A percentile compares a stretch with the other conserved stretches of the same genome.
phyloP scores from a whole-genome alignment of 1,140 invertebrate species.

The Pollicipes pollicipes region DNA sequence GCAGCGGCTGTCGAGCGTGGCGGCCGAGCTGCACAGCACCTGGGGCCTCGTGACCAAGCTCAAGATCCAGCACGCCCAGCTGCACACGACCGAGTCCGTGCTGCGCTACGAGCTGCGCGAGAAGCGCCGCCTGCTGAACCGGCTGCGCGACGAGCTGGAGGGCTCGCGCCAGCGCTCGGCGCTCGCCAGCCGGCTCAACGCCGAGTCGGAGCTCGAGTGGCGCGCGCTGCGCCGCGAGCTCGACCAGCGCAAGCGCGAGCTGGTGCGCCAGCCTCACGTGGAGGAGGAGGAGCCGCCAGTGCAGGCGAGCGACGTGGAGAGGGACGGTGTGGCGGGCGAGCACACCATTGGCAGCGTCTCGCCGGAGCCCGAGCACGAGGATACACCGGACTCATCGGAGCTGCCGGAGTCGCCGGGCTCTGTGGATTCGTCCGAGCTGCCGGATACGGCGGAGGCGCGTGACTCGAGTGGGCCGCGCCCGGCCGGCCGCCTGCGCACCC shows the following conservation, averaged over 20 bases:
- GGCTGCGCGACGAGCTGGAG: conserved; percentile 64
- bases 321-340: conserved; percentile 10
- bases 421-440: conserved; percentile 16
- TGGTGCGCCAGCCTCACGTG: conserved; percentile 11
- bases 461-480: conserved; percentile 21
- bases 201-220: conserved; percentile 66
- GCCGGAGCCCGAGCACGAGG: conserved; percentile 16
- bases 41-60: conserved; percentile 68
- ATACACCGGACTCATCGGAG: conserved; percentile 14
- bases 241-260: conserved; percentile 34
- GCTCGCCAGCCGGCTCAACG: conserved; percentile 60
- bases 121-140: conserved; percentile 61
- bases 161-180: conserved; percentile 71
- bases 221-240: conserved; percentile 59
- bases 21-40: conserved; percentile 61
- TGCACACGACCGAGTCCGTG: conserved; percentile 75
- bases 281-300: conserved; percentile 10
- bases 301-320: conserved; percentile 7
- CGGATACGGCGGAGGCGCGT: neutral
- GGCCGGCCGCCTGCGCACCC: conserved; percentile 38
- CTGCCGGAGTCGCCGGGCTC: conserved; percentile 15
- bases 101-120: conserved; percentile 71
- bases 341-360: conserved; percentile 14
- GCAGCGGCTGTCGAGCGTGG: conserved; percentile 52
- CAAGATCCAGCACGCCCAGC: conserved; percentile 58